Conservation (phyloP, 2,113 vertebrate genomes). For the Sinocyclocheilus maitianheensis region DNA sequence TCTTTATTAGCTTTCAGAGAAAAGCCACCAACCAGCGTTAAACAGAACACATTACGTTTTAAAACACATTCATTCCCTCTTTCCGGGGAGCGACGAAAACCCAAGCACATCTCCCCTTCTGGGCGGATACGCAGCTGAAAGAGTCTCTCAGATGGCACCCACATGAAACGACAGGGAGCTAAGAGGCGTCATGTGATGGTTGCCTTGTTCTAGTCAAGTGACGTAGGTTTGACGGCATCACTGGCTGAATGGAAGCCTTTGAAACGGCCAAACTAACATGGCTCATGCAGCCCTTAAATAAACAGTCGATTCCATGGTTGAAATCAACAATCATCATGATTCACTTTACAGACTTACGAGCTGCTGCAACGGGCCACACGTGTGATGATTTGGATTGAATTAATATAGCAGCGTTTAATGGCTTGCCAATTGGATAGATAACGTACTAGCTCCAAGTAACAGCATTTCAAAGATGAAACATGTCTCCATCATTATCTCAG, state of each 20-base stretch:
- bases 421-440: background rate
- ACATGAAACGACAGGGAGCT: conserved; percentile 61
- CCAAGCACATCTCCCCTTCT: conserved; percentile 3
- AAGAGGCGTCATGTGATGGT: conserved; percentile 70
- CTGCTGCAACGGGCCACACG: background rate
- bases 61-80: background rate
- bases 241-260: conserved; percentile 67
- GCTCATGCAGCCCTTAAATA: conserved; percentile 48
- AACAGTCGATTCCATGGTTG: conserved; percentile 39
- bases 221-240: conserved; percentile 67
- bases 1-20: conserved; percentile 2
- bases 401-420: background rate
- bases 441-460: background rate
- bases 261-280: conserved; percentile 40
- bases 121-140: conserved; percentile 50
- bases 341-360: background rate
- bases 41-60: background rate
- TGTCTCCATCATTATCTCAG: background rate
- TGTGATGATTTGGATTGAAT: conserved; percentile 2
- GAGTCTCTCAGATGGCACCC: conserved; percentile 51
- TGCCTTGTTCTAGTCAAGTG: conserved; percentile 61
- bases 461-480: background rate
- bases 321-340: conserved; percentile 11
- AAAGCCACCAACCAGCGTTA: background rate
- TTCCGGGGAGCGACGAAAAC: background rate